These are phyloP conservation scores for Schizothorax lantsangensis DNA, from an alignment of 2,797 vertebrate species.

Conservation along the genomic window DNA sequence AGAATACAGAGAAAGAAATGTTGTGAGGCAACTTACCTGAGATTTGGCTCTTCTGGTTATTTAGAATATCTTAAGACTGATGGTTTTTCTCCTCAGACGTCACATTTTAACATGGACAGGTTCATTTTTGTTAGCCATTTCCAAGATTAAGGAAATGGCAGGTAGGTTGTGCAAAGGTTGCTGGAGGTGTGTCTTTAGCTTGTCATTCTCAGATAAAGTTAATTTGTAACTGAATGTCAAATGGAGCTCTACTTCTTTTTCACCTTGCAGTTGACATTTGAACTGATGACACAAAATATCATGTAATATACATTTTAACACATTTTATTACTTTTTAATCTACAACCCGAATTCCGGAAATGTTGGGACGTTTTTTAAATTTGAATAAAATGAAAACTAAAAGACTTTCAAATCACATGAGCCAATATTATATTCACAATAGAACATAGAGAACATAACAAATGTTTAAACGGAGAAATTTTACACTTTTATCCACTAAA, in stretches of 20 bases:
- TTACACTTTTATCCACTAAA: too few species aligned
- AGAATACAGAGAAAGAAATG: not conserved
- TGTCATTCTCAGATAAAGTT: constrained; percentile 72
- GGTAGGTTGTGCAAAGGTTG: constrained; percentile 78
- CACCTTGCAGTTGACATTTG: constrained; percentile 3
- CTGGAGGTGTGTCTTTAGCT: constrained; percentile 66
- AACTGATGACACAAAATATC: not conserved
- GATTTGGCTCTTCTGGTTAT: constrained; percentile 2
- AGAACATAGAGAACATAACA: too few species aligned
- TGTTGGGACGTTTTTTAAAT: too few species aligned
- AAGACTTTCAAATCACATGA: too few species aligned
- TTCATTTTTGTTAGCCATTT: constrained; percentile 45
- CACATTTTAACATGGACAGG: constrained; percentile 51
- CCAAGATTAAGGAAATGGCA: constrained; percentile 65
- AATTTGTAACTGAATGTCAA: constrained; percentile 76
- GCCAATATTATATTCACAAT: too few species aligned
- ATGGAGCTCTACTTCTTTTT: constrained; percentile 8
- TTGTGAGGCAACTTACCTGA: constrained; percentile 39
- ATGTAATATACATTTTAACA: not conserved
- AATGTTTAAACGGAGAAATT: too few species aligned
- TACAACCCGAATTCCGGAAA: too few species aligned
- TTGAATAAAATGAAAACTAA: too few species aligned
- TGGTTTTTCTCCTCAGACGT: constrained; percentile 35
- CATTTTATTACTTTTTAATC: too few species aligned
- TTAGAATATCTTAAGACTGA: constrained; percentile 19